A percentile compares a stretch with the other conserved stretches of the same genome.
These are phyloP conservation scores for Poecile montanus DNA, from an alignment of 2,797 vertebrate genomes.

Conservation along the genomic window DNA sequence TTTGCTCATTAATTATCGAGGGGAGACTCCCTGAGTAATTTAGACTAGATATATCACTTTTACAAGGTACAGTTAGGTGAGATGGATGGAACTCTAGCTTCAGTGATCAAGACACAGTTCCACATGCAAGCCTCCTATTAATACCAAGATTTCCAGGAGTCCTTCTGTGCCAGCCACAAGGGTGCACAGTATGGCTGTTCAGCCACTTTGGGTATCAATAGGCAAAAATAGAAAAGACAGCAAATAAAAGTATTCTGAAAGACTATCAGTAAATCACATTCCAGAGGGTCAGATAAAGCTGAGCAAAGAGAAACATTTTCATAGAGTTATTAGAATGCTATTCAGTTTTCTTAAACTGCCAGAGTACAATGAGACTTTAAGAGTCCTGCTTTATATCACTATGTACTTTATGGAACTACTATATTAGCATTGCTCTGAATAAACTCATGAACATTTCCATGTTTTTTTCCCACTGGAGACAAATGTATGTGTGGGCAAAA, in stretches of 20 bases:
- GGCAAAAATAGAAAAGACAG: neutral
- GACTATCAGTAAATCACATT: neutral
- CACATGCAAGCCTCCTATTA: neutral
- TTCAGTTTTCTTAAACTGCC: neutral
- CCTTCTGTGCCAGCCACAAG: neutral
- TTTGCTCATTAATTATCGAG: conserved; percentile 1
- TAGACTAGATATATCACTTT: neutral
- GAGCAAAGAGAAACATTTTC: neutral
- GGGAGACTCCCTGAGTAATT: neutral
- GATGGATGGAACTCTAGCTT: neutral
- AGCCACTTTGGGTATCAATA: neutral
- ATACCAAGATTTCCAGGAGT: neutral
- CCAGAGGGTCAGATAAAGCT: neutral
- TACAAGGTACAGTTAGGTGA: neutral
- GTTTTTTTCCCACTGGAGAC: neutral
- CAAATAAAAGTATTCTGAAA: neutral
- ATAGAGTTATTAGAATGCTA: neutral
- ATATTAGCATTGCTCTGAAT: neutral
- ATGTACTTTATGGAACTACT: neutral
- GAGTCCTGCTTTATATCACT: neutral
- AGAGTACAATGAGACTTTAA: neutral
- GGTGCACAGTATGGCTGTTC: accelerated
- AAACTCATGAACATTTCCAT: neutral
- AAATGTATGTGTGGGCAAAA: neutral
- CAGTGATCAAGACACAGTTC: neutral